Base-by-base conservation (phyloP, 2,797 vertebrate genomes). In the Schizopygopsis malacanthus region DNA sequence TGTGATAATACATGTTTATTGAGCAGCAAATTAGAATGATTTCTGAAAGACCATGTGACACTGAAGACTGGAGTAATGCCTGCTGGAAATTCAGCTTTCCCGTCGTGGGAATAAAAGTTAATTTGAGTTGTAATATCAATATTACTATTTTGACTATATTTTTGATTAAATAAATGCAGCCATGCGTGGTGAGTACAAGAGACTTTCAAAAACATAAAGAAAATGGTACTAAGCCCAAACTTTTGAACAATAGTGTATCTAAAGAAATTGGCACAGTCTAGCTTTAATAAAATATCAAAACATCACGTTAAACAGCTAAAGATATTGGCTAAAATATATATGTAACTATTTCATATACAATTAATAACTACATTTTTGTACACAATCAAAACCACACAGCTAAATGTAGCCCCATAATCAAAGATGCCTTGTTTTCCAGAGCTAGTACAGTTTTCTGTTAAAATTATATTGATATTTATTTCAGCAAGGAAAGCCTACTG, bases 391-490 rank as follows among this genome's bases (percentile, higher is more conserved):
- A 61, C 37, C 22, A 79, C 79, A 86, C 77, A 75, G 79, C 79
- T 18, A 69, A 86, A 86, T 86, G 47, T 71, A 86, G 56, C 79
- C 67, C 12, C 7, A 47, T n/a, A 88, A 72, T 22, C 82, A 86
- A 89, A 89, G 84, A 85, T 45, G 84, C 70, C 67, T 73, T 41
- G 39, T 43, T 37, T 56, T 81, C 22, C n/a, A 22, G 41, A 70
- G 18, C 61, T 45, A 52, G 37, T n/a, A 20, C 7, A 10, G 12
- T 78, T 59, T 37, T 50, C 28, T 8, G 25, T 50, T 50, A 47
- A 63, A 69, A 37, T 33, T 4, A 1, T 10, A 33, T 9, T 50
- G 25, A 4, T 41, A 63, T 10, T 41, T 8, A 39, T 67, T 65
- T 54, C 5, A 77, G 10, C 25, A 41, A 54, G 10, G 6, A 67